Conservation (phyloP, 2,888 invertebrate genomes). For the Dioctria rufipes region DNA sequence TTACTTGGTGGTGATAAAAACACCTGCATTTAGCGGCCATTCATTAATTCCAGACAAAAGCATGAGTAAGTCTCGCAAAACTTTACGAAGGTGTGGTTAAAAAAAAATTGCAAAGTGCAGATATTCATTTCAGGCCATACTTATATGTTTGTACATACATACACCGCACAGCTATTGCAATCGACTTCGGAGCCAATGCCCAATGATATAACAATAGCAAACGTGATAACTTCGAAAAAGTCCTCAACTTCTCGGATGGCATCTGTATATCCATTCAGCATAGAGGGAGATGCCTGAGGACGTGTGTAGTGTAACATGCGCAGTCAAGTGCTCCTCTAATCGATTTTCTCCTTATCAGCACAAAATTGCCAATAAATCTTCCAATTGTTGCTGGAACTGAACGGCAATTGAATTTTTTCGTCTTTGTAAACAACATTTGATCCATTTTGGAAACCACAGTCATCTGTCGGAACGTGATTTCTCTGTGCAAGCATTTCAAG, state of each 20-base stretch:
- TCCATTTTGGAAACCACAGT: conserved; percentile 48
- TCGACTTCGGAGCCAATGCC: background rate
- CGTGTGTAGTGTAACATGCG: conserved; percentile 17
- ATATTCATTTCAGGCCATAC: background rate
- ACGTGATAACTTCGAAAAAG: background rate
- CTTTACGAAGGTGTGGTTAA: background rate
- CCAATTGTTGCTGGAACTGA: conserved; percentile 42
- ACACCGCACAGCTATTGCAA: background rate
- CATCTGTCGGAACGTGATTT: conserved; percentile 47
- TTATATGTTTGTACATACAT: background rate
- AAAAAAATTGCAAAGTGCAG: background rate
- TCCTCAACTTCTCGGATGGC: conserved; percentile 8
- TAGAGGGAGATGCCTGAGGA: background rate
- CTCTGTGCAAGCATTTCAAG: conserved; percentile 3
- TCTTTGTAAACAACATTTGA: conserved; percentile 48
- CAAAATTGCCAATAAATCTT: conserved; percentile 46
- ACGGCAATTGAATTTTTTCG: conserved; percentile 37
- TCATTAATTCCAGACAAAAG: background rate
- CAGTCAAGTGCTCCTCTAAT: conserved; percentile 45
- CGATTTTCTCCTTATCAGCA: conserved; percentile 52
- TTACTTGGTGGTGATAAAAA: background rate
- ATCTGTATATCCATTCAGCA: background rate
- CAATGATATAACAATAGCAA: background rate
- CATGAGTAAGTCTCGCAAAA: background rate
- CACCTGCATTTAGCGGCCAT: conserved; percentile 20